A percentile compares a stretch with the other conserved stretches of the same genome.
Evolutionary conservation across 1,140 invertebrate genomes (phyloP).

Genomic region (Solen grandis): DNA sequence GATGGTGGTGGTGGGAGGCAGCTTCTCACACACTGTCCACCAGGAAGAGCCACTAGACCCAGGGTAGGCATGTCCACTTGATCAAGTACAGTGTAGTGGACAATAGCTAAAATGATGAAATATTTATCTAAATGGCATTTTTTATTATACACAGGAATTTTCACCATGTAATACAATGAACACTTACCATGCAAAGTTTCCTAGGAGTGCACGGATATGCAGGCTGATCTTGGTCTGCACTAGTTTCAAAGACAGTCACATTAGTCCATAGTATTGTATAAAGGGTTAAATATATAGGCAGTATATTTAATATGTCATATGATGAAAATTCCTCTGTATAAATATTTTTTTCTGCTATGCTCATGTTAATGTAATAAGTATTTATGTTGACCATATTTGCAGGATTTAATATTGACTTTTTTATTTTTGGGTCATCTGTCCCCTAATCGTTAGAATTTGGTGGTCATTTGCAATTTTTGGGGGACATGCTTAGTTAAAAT

Average conservation of each 20-base stretch:
- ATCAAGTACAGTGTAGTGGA: neutral
- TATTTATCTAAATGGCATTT: neutral
- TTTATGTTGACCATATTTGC: no score
- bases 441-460: no score
- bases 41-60: slow-evolving; percentile 2
- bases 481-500: no score
- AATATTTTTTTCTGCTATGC: no score
- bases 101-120: neutral
- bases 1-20: slow-evolving; percentile 71
- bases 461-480: no score
- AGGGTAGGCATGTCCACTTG: slow-evolving; percentile 10
- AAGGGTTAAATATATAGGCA: neutral
- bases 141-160: neutral
- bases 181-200: neutral
- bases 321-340: no score
- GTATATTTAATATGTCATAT: no score
- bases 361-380: no score
- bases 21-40: slow-evolving; percentile 66
- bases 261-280: neutral
- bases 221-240: no score
- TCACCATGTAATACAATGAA: neutral
- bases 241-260: neutral
- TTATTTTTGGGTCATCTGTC: no score
- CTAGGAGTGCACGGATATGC: neutral
- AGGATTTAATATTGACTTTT: no score